Conservation (phyloP, 2,888 invertebrate species). For the Leucoptera coffeella region DNA sequence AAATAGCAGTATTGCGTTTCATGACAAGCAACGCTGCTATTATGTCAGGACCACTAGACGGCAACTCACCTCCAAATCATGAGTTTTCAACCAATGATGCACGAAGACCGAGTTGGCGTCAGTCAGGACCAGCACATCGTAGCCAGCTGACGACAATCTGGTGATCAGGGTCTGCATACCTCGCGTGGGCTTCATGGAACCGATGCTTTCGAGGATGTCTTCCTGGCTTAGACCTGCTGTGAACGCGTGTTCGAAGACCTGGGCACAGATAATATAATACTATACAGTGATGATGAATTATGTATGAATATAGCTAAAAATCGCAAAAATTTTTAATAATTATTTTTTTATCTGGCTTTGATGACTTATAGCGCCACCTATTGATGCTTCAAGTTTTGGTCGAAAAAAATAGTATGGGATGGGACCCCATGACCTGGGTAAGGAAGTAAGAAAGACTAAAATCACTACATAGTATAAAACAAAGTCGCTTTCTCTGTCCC, state of each 20-base stretch:
- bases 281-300: background rate
- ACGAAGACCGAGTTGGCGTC: constrained; percentile 39
- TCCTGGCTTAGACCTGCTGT: constrained; percentile 24
- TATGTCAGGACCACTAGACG: too few relatives aligned
- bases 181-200: constrained; percentile 22
- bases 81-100: constrained; percentile 28
- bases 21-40: background rate
- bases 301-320: too few relatives aligned
- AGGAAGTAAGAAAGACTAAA: too few relatives aligned
- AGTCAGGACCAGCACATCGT: constrained; percentile 27
- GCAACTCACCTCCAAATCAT: constrained; percentile 19
- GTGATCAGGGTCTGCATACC: constrained; percentile 21
- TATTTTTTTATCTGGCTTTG: too few relatives aligned
- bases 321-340: too few relatives aligned
- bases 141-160: constrained; percentile 16
- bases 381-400: too few relatives aligned
- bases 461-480: too few relatives aligned
- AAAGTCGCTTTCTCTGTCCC: too few relatives aligned
- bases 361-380: too few relatives aligned
- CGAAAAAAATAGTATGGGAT: too few relatives aligned
- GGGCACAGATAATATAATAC: constrained; percentile 3
- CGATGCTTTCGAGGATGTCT: constrained; percentile 28
- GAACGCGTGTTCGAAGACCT: constrained; percentile 41
- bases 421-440: too few relatives aligned
- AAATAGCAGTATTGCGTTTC: background rate